Base-by-base conservation (phyloP, 2,113 vertebrate species). In the sheep (Ovis aries) region DNA sequence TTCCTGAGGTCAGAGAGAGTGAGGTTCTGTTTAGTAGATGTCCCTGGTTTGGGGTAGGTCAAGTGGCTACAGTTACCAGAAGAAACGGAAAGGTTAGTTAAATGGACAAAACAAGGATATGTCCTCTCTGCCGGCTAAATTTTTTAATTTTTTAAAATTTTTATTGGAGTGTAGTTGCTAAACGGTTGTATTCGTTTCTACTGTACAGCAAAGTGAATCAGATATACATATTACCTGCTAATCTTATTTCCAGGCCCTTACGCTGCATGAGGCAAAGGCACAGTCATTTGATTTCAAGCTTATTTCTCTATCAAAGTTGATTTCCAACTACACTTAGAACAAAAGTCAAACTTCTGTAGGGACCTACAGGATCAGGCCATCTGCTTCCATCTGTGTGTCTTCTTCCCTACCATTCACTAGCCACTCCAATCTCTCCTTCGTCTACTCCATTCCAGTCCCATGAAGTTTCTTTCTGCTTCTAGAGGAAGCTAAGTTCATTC, bases 181-280 rank as follows among this genome's bases (percentile, higher is more conserved):
- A 23, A 71, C 67, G 23, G 7, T 13, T 74, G 19, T 43, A 12
- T 74, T 74, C 0, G 0, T 43, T 40, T 74, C 71, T 43, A 14
- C 11, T 3, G 3, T 25, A 13, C 14, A 74, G 71, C 71, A 74
- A 74, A 74, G 21, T 25, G 6, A 74, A 74, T 74, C 36, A 74
- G 71, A 74, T 40, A 74, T 7, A 43, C 36, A 40, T 43, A 13
- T 40, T 33, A 16, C 36, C 50, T 77, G 31, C 62, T 31, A 71
- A 88, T 71, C 53, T 91, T 36, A 83, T 95, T 95, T 96, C 86
- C 77, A 91, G 50, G 36, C 15, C 12, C 29, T 43, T 33, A 23
- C 36, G 64, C 6, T 43, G 43, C 45, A 11, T 1, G n/a, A 29
- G 67, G 27, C 77, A 96, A 90, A 31, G 74, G 6, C 45, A 48